phyloP scores from a whole-genome alignment of 2,888 invertebrate genomes.

The Chalcis sispes region DNA sequence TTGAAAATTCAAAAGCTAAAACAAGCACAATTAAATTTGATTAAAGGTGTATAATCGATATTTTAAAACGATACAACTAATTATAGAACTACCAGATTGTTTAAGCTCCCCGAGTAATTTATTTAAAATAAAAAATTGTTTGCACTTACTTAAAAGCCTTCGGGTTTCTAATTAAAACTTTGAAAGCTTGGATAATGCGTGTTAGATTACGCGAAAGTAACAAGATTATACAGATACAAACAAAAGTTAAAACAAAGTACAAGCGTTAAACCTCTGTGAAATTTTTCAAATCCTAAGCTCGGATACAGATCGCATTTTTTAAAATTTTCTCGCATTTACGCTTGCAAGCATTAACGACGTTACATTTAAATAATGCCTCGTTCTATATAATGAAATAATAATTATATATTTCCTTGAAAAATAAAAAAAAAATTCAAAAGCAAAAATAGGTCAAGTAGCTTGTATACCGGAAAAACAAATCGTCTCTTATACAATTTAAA shows the following conservation, averaged over 20 bases:
- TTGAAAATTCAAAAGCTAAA: too few relatives aligned
- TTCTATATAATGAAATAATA: not conserved
- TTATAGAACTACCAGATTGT: too few relatives aligned
- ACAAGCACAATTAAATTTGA: too few relatives aligned
- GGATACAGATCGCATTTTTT: not conserved
- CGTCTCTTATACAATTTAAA: not conserved
- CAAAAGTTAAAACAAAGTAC: not conserved
- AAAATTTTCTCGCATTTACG: too few relatives aligned
- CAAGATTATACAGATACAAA: slow-evolving; percentile 16
- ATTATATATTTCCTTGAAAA: too few relatives aligned
- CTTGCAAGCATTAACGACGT: too few relatives aligned
- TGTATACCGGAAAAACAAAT: slow-evolving; percentile 2
- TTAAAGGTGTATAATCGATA: too few relatives aligned
- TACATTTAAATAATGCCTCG: not conserved
- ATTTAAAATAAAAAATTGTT: slow-evolving; percentile 9
- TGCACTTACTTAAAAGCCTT: not conserved
- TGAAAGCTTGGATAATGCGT: slow-evolving; percentile 18
- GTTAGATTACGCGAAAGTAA: slow-evolving; percentile 9
- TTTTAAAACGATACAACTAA: too few relatives aligned
- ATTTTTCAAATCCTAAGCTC: not conserved
- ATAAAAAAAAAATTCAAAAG: not conserved
- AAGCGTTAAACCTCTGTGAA: not conserved
- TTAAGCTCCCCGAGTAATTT: not conserved
- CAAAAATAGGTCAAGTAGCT: slow-evolving; percentile 3
- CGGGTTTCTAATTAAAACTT: slow-evolving; percentile 41